Percentiles rank a stretch among this genome's conserved stretches.
Conservation (phyloP, 2,113 vertebrate genomes). For the Peromyscus californicus region DNA sequence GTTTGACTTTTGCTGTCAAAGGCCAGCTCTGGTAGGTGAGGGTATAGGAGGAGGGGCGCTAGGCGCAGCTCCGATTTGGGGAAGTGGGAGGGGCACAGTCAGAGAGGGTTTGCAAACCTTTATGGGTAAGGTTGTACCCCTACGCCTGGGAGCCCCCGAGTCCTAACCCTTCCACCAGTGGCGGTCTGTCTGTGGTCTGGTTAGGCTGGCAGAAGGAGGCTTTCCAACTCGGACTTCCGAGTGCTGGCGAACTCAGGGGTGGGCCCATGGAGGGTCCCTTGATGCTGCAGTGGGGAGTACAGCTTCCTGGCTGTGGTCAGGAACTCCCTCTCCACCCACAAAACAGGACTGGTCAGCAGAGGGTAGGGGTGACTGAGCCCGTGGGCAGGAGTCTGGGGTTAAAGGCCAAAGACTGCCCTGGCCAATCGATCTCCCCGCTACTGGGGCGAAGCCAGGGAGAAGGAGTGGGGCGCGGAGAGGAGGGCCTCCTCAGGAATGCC, state of each 20-base stretch:
- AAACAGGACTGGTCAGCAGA: neutral
- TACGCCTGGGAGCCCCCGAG: neutral
- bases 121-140: neutral
- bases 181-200: neutral
- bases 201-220: neutral
- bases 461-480: neutral
- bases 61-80: neutral
- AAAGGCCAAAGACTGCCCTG: constrained; percentile 74
- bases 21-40: neutral
- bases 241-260: neutral
- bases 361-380: constrained; percentile 32
- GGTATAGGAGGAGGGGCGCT: neutral
- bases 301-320: neutral
- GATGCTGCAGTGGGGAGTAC: neutral
- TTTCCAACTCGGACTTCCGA: neutral
- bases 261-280: neutral
- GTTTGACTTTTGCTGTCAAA: neutral
- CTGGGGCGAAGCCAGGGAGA: neutral
- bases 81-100: neutral
- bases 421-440: constrained; percentile 34
- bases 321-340: neutral
- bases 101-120: neutral
- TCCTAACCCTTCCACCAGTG: neutral
- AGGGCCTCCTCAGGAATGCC: constrained; percentile 64
- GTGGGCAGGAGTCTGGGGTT: constrained; percentile 54